phyloP scores from a whole-genome alignment of 2,888 invertebrate genomes.

The Melolontha melolontha region DNA sequence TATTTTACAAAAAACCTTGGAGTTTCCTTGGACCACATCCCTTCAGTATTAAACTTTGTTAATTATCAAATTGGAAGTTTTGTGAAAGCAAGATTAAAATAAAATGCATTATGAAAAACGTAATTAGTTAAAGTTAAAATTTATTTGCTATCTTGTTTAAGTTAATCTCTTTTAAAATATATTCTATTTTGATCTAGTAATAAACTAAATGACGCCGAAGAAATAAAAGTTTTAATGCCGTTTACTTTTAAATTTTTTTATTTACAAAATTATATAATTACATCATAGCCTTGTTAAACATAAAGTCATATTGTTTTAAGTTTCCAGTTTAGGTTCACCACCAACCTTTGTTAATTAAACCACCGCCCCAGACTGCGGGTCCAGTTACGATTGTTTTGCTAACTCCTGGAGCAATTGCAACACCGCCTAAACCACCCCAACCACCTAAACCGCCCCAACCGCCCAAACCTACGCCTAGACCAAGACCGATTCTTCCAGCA shows the following conservation, averaged over 20 bases:
- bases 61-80: too few relatives aligned
- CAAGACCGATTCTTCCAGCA: conserved; percentile 2
- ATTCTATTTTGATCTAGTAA: too few relatives aligned
- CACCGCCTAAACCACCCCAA: neutral
- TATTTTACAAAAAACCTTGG: too few relatives aligned
- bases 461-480: conserved; percentile 17
- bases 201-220: too few relatives aligned
- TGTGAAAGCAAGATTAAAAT: too few relatives aligned
- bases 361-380: conserved; percentile 29
- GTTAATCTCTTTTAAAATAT: too few relatives aligned
- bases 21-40: too few relatives aligned
- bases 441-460: neutral
- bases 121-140: too few relatives aligned
- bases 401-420: conserved; percentile 6
- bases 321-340: conserved; percentile 21
- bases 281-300: conserved; percentile 18
- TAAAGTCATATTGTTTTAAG: conserved; percentile 5
- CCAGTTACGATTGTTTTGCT: conserved; percentile 13
- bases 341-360: conserved; percentile 9
- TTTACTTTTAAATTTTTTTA: conserved; percentile 20
- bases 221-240: too few relatives aligned
- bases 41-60: too few relatives aligned
- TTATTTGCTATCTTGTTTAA: too few relatives aligned
- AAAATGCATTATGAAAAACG: too few relatives aligned
- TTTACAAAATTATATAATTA: conserved; percentile 18